Percentiles rank a stretch among this genome's conserved stretches.
Evolutionary conservation across 92 coral and sea anemone genomes (phyloP).

Genomic region (Palythoa heliodiscus): DNA sequence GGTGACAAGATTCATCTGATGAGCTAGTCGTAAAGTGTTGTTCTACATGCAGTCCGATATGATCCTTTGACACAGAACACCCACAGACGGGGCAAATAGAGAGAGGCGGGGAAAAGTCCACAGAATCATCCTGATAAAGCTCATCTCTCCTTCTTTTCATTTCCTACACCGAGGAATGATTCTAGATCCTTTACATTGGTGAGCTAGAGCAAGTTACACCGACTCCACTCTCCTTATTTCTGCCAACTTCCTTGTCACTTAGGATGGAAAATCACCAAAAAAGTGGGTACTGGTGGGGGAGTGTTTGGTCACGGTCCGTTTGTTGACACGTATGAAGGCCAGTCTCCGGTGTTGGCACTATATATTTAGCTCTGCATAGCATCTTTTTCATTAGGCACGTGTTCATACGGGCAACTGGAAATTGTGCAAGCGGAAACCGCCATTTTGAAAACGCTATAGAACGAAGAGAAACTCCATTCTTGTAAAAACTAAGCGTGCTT

Average conservation of each 20-base stretch:
- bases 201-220: background rate
- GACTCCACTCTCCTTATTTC: slow-evolving; percentile 4
- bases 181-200: slow-evolving; percentile 21
- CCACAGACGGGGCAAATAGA: slow-evolving; percentile 97
- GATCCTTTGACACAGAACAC: slow-evolving; percentile 76
- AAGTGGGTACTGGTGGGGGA: slow-evolving; percentile 31
- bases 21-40: slow-evolving; percentile 82
- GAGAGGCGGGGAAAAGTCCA: slow-evolving; percentile 71
- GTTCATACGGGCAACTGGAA: slow-evolving; percentile 70
- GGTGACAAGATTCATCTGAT: slow-evolving; percentile 49
- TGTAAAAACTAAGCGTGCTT: background rate
- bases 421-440: slow-evolving; percentile 30
- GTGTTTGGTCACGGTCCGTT: slow-evolving; percentile 36
- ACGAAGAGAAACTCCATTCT: background rate
- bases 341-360: background rate
- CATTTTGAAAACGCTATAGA: slow-evolving; percentile 16
- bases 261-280: background rate
- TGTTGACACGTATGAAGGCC: slow-evolving; percentile 38
- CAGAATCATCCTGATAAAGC: slow-evolving; percentile 66
- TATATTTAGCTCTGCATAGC: background rate
- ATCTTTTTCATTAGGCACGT: slow-evolving; percentile 23
- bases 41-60: slow-evolving; percentile 84
- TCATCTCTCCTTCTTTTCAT: slow-evolving; percentile 89
- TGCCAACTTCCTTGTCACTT: background rate
- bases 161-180: slow-evolving; percentile 37